phyloP scores from a whole-genome alignment of 2,888 invertebrate genomes.

The Nomada ruficornis region DNA sequence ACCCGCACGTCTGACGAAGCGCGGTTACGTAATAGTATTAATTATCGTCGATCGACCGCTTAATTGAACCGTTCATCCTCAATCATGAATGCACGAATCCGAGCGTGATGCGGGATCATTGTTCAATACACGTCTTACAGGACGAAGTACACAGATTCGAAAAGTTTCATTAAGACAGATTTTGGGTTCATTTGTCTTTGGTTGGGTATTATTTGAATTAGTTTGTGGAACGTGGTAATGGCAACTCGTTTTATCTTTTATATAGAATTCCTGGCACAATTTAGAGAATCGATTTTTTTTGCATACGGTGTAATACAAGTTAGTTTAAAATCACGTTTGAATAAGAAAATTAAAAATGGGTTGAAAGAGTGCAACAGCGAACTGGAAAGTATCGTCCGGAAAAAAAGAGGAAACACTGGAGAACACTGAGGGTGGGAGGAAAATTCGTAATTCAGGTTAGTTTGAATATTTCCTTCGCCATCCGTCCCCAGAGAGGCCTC shows the following conservation, averaged over 20 bases:
- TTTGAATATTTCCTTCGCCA: constrained; percentile 25
- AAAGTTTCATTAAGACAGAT: not conserved
- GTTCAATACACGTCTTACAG: not conserved
- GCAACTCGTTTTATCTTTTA: too few species aligned
- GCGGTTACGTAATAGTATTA: constrained; percentile 42
- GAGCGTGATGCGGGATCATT: constrained; percentile 1
- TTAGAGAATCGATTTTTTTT: too few species aligned
- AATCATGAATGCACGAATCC: constrained; percentile 12
- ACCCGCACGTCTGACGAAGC: constrained; percentile 21
- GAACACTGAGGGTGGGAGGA: not conserved
- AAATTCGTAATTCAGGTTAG: not conserved
- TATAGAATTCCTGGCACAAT: not conserved
- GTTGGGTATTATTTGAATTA: too few species aligned
- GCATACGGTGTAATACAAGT: too few species aligned
- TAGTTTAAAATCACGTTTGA: too few species aligned
- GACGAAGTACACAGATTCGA: not conserved
- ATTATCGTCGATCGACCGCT: constrained; percentile 47
- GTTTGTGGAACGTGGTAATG: too few species aligned
- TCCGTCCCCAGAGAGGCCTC: constrained; percentile 16
- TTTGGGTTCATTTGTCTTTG: not conserved
- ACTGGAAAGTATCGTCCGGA: not conserved
- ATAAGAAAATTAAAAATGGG: too few species aligned
- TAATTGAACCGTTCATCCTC: constrained; percentile 25
- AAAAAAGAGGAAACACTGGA: not conserved
- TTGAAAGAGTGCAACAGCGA: too few species aligned